phyloP scores from a whole-genome alignment of 1,140 invertebrate genomes.

The Hyles euphorbiae region DNA sequence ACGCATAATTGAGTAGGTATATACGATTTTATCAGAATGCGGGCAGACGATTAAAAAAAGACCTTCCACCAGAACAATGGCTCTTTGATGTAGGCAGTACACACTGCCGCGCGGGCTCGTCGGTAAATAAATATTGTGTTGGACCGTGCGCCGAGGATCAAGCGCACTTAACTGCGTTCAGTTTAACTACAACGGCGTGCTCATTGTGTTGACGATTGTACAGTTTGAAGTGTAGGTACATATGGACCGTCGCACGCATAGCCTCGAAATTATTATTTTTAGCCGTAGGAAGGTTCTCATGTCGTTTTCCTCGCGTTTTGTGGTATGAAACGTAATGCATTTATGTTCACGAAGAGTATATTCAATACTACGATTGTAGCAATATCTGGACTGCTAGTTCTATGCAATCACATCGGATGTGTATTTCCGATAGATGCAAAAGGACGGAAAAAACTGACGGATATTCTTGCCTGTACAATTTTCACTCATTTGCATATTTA shows the following conservation, averaged over 20 bases:
- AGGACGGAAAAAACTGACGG: no score
- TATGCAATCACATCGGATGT: no score
- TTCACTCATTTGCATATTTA: conserved; percentile 10
- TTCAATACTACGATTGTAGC: conserved; percentile 13
- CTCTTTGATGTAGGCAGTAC: conserved; percentile 22
- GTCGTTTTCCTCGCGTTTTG: conserved; percentile 52
- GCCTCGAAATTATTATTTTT: conserved; percentile 66
- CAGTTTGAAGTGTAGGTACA: conserved; percentile 20
- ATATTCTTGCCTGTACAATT: no score
- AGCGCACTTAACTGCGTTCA: background rate
- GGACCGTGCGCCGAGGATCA: conserved; percentile 3
- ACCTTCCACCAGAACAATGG: conserved; percentile 37
- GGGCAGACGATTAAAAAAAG: conserved; percentile 27
- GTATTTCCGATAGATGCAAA: no score
- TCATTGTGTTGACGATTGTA: conserved; percentile 22
- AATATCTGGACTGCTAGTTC: conserved; percentile 6
- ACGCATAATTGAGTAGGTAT: conserved; percentile 9
- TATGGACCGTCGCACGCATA: conserved; percentile 54
- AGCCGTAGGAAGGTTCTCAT: conserved; percentile 63
- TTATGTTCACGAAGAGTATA: conserved; percentile 14
- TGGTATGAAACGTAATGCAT: conserved; percentile 36
- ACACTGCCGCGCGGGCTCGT: background rate
- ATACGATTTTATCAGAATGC: conserved; percentile 13
- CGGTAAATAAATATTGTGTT: conserved; percentile 2
- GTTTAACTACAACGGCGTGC: conserved; percentile 6